Conservation (phyloP, 2,113 vertebrate species). For the Crocuta crocuta region DNA sequence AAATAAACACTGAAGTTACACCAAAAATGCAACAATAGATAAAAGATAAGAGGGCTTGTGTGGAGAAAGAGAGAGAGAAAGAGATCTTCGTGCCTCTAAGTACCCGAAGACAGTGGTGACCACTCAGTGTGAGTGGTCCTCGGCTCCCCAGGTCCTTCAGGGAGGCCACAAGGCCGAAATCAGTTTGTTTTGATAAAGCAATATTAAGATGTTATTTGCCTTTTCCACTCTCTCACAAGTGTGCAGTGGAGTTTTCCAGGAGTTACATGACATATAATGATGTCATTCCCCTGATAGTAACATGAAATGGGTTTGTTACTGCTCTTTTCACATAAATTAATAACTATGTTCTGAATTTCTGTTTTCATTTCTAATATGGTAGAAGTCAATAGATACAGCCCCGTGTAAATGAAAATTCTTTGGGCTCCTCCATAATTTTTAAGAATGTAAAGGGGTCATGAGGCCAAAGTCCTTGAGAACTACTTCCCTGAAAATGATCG, state of each 20-base stretch:
- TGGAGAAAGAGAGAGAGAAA: background rate
- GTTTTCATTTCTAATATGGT: background rate
- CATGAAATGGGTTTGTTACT: background rate
- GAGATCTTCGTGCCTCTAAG: background rate
- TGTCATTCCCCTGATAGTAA: background rate
- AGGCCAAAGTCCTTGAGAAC: background rate
- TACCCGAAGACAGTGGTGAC: no score
- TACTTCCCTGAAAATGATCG: background rate
- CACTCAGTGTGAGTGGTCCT: background rate
- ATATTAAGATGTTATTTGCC: background rate
- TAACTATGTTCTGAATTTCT: background rate
- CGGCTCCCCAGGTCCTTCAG: background rate
- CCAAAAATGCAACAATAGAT: background rate
- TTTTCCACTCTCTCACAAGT: background rate
- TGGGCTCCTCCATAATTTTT: background rate
- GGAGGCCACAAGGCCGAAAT: background rate
- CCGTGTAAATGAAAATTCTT: background rate
- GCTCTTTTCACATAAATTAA: background rate
- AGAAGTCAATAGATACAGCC: background rate
- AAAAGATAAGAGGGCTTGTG: background rate
- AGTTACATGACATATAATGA: background rate
- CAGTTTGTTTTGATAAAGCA: background rate
- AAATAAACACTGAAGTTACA: background rate
- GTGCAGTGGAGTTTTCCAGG: background rate
- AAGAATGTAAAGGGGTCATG: background rate